phyloP scores from a whole-genome alignment of 2,888 invertebrate species.

The Rhabditoides inermis region DNA sequence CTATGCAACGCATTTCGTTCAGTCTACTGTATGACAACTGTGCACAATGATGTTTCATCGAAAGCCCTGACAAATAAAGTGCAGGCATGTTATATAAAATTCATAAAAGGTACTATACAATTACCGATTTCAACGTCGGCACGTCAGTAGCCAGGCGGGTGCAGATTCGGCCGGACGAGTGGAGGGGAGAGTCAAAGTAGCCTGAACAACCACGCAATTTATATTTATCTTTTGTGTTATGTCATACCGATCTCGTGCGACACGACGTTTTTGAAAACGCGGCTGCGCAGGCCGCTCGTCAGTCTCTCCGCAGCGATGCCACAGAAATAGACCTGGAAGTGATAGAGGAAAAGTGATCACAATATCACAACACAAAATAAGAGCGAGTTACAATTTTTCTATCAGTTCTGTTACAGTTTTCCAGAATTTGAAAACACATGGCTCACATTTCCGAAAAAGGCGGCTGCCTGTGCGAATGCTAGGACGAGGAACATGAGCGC shows the following conservation, averaged over 20 bases:
- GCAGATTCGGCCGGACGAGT: constrained; percentile 54
- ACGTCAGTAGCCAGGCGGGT: constrained; percentile 56
- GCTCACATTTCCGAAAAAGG: constrained; percentile 48
- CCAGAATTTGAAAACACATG: background rate
- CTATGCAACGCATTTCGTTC: too few species aligned
- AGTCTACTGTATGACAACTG: too few species aligned
- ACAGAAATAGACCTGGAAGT: too few species aligned
- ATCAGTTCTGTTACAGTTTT: background rate
- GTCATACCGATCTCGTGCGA: constrained; percentile 46
- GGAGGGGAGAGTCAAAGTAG: constrained; percentile 55
- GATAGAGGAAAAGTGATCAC: background rate
- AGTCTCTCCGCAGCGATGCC: constrained; percentile 53
- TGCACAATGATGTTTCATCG: too few species aligned
- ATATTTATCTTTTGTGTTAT: background rate
- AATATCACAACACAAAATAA: background rate
- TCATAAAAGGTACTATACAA: too few species aligned
- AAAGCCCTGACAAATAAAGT: too few species aligned
- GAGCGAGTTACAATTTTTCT: background rate
- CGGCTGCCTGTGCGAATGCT: constrained; percentile 53
- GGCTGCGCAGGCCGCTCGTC: constrained; percentile 52
- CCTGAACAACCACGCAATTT: constrained; percentile 33
- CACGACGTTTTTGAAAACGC: constrained; percentile 54
- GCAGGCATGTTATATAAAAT: too few species aligned
- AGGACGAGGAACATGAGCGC: constrained; percentile 53
- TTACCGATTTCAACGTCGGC: constrained; percentile 53